Percentiles rank a stretch among this genome's conserved stretches.
These are phyloP conservation scores for Oreonectes daqikongensis DNA, from an alignment of 2,797 vertebrate species.

Conservation along the genomic window DNA sequence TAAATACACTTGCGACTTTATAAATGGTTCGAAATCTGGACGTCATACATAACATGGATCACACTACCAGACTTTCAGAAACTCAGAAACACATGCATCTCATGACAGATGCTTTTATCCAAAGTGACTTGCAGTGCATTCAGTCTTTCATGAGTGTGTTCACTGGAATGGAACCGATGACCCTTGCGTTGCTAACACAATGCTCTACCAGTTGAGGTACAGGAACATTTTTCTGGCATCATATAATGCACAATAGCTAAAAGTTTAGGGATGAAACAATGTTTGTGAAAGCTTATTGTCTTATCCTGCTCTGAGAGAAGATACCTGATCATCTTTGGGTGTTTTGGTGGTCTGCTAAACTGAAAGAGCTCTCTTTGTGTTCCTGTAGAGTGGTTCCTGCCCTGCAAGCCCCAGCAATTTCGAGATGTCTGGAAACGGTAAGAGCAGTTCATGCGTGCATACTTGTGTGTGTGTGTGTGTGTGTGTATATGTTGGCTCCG, in stretches of 20 bases:
- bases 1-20: background rate
- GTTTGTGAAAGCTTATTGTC: constrained; percentile 2
- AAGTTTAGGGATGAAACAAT: background rate
- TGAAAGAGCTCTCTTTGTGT: constrained; percentile 57
- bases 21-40: too few relatives aligned
- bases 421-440: constrained; percentile 83
- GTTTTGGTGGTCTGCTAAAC: constrained; percentile 53
- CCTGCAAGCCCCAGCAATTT: constrained; percentile 75
- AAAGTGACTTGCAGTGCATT: too few relatives aligned
- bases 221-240: background rate
- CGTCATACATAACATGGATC: too few relatives aligned
- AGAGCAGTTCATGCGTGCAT: constrained; percentile 52
- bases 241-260: background rate
- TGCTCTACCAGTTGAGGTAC: background rate
- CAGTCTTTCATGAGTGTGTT: too few relatives aligned
- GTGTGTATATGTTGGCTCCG: constrained; percentile 8
- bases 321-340: constrained; percentile 41
- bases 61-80: too few relatives aligned
- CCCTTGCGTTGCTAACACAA: too few relatives aligned
- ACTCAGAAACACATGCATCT: too few relatives aligned
- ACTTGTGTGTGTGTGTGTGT: constrained; percentile 34
- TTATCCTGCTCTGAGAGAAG: constrained; percentile 26
- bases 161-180: background rate
- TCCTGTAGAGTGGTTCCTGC: constrained; percentile 75
- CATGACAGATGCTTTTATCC: too few relatives aligned